Conservation (phyloP, 1,140 invertebrate genomes). For the Bombus polaris region DNA sequence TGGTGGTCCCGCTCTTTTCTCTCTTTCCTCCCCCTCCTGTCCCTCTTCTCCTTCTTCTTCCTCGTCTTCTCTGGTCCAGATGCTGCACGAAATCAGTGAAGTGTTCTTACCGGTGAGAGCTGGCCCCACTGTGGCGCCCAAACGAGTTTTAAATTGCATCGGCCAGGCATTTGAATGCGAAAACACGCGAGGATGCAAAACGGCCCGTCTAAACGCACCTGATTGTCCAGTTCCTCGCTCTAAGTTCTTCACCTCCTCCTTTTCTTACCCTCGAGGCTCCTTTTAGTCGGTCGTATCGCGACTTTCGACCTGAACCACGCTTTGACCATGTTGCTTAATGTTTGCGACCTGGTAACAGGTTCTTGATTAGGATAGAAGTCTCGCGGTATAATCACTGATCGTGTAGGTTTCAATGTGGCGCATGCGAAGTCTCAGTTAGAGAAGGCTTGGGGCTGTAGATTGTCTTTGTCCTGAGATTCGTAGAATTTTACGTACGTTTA, state of each 20-base stretch:
- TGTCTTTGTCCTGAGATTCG: background rate
- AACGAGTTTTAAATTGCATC: slow-evolving; percentile 78
- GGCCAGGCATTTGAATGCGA: slow-evolving; percentile 65
- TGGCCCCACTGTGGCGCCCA: slow-evolving; percentile 51
- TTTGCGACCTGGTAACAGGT: background rate
- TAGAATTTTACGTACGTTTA: background rate
- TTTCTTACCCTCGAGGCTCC: background rate
- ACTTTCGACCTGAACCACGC: background rate
- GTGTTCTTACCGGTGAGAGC: slow-evolving; percentile 51
- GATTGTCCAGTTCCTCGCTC: slow-evolving; percentile 36
- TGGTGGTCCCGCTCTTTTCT: slow-evolving; percentile 34
- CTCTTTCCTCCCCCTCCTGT: background rate
- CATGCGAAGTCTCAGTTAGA: too few species aligned
- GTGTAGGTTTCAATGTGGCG: background rate
- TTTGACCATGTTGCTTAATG: background rate
- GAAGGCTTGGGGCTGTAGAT: accelerated
- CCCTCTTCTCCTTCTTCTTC: background rate
- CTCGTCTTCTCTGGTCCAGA: slow-evolving; percentile 63
- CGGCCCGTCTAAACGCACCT: slow-evolving; percentile 65
- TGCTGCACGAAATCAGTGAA: slow-evolving; percentile 69
- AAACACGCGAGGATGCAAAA: slow-evolving; percentile 68
- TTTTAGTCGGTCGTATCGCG: background rate
- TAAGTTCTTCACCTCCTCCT: slow-evolving; percentile 9
- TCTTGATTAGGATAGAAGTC: background rate
- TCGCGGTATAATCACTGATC: too few species aligned